Percentiles rank a stretch among this genome's conserved stretches.
Evolutionary conservation across 1,140 invertebrate genomes (phyloP).

Genomic region (Halesus radiatus): DNA sequence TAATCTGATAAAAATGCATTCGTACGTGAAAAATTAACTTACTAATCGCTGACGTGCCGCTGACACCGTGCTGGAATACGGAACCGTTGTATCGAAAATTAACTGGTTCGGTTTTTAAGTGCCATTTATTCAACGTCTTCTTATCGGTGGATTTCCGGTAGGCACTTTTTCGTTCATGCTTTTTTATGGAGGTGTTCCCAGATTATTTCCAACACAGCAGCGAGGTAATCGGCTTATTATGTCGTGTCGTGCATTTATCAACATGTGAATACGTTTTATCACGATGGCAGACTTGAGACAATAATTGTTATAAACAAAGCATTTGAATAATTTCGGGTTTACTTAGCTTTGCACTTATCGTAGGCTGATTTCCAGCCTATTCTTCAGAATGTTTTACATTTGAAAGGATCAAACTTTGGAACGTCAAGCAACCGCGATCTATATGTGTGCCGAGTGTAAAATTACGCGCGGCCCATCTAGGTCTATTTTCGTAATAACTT

Average conservation of each 20-base stretch:
- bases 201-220: background rate
- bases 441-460: too few species aligned
- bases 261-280: background rate
- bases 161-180: background rate
- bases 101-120: slow-evolving; percentile 8
- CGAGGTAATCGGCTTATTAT: background rate
- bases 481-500: too few species aligned
- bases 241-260: slow-evolving; percentile 4
- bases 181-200: background rate
- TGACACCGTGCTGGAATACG: background rate
- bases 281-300: background rate
- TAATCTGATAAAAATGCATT: slow-evolving; percentile 55
- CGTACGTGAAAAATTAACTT: slow-evolving; percentile 50
- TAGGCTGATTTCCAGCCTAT: too few species aligned
- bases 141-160: slow-evolving; percentile 37
- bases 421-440: too few species aligned
- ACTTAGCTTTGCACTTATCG: too few species aligned
- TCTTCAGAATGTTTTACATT: too few species aligned
- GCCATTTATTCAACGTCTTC: slow-evolving; percentile 34
- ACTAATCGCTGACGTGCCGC: slow-evolving; percentile 42
- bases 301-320: background rate
- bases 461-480: too few species aligned
- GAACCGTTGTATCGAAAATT: slow-evolving; percentile 29
- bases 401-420: too few species aligned
- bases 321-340: too few species aligned